Conservation (phyloP, 2,888 invertebrate species). For the Anthophora plumipes region DNA sequence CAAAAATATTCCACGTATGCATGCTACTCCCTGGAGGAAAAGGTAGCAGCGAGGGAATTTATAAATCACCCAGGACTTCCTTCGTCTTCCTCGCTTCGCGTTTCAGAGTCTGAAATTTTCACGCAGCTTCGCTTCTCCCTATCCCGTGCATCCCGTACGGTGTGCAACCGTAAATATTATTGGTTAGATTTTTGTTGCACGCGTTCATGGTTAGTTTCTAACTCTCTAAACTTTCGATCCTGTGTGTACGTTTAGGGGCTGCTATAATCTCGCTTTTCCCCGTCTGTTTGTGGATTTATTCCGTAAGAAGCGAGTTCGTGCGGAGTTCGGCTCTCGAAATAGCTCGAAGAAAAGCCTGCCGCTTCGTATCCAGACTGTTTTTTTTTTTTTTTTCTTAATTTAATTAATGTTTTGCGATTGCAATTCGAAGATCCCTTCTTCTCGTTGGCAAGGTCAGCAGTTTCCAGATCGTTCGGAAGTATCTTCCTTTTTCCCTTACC, state of each 20-base stretch:
- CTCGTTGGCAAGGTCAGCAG: no score
- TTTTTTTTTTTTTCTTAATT: conserved; percentile 10
- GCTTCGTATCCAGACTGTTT: background rate
- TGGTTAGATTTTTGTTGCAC: background rate
- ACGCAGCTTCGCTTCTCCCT: background rate
- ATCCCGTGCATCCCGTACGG: no score
- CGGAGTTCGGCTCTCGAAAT: conserved; percentile 10
- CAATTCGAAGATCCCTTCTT: no score
- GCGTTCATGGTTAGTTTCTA: conserved; percentile 35
- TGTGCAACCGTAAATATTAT: background rate
- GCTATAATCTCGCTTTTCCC: conserved; percentile 17
- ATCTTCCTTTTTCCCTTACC: no score
- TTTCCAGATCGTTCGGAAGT: no score
- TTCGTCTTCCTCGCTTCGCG: background rate
- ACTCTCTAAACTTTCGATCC: conserved; percentile 4
- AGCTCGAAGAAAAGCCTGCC: conserved; percentile 20
- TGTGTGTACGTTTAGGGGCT: background rate
- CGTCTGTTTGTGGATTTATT: conserved; percentile 37
- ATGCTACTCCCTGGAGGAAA: no score
- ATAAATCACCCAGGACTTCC: background rate
- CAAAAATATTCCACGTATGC: no score
- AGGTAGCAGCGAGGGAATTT: background rate
- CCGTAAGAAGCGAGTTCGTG: conserved; percentile 8
- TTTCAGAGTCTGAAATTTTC: background rate
- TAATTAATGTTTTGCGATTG: conserved; percentile 8